Percentiles rank a stretch among this genome's conserved stretches.
Conservation (phyloP, 2,113 vertebrate genomes). For the Phalacrocorax brasilianus region DNA sequence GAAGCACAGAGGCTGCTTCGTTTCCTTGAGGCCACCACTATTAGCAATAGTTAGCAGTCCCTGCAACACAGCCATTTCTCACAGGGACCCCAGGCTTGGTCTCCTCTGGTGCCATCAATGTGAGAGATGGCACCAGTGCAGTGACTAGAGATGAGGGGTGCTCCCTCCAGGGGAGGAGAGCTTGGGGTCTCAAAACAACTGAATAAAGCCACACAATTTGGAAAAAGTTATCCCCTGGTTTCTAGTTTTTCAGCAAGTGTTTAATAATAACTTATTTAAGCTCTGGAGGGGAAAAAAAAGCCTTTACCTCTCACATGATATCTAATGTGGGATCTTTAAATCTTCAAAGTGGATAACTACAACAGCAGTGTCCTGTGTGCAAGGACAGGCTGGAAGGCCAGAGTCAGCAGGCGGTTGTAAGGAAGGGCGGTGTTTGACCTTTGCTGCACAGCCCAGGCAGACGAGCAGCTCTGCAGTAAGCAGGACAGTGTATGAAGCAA, state of each 20-base stretch:
- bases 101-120: not conserved
- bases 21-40: not conserved
- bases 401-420: not conserved
- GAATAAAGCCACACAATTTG: not conserved
- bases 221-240: not conserved
- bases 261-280: not conserved
- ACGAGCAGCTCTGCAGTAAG: not conserved
- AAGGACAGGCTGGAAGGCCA: not conserved
- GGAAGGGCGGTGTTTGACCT: fast-evolving
- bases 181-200: not conserved
- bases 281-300: not conserved
- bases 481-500: not conserved
- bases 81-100: not conserved
- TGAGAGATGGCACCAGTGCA: not conserved
- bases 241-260: not conserved
- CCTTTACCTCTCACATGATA: not conserved
- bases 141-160: not conserved
- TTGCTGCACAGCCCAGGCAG: fast-evolving
- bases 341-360: fast-evolving
- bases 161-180: not conserved
- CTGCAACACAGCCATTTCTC: not conserved
- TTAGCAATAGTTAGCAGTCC: not conserved
- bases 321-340: not conserved
- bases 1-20: not conserved
- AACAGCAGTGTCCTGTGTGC: not conserved